Percentiles rank a stretch among this genome's conserved stretches.
These are phyloP conservation scores for Tiphia femorata DNA, from an alignment of 2,888 invertebrate genomes.

Conservation along the genomic window DNA sequence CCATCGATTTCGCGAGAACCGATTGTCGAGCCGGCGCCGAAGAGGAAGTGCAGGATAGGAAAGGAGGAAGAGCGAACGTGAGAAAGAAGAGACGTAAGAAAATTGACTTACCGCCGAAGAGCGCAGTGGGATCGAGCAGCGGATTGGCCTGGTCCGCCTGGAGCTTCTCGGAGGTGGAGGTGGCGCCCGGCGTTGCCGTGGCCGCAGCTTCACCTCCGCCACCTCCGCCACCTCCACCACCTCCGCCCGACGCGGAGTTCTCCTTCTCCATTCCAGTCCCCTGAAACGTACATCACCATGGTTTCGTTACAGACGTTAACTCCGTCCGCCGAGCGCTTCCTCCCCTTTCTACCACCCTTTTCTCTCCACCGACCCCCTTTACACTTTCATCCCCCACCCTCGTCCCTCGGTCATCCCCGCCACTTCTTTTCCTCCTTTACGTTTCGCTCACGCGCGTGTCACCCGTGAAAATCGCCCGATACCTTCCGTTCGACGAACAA, in stretches of 20 bases:
- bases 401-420: not conserved
- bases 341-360: not conserved
- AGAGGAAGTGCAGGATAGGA: not conserved
- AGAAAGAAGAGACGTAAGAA: constrained; percentile 1
- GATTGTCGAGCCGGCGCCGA: too few species aligned
- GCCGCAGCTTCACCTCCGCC: constrained; percentile 72
- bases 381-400: not conserved
- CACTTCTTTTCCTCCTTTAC: not conserved
- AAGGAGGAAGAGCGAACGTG: not conserved
- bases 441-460: not conserved
- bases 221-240: constrained; percentile 65
- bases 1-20: too few species aligned
- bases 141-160: constrained; percentile 73
- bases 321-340: not conserved
- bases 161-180: constrained; percentile 75
- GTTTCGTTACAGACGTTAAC: constrained; percentile 33
- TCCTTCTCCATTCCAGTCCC: constrained; percentile 82
- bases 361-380: not conserved
- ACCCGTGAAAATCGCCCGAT: too few species aligned
- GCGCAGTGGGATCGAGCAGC: constrained; percentile 84
- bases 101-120: constrained; percentile 75
- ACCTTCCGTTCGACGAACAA: too few species aligned
- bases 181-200: constrained; percentile 66
- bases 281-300: constrained; percentile 49
- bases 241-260: constrained; percentile 72